Evolutionary conservation across 2,113 vertebrate species (phyloP).

Genomic region (Benitochromis conjunctus): DNA sequence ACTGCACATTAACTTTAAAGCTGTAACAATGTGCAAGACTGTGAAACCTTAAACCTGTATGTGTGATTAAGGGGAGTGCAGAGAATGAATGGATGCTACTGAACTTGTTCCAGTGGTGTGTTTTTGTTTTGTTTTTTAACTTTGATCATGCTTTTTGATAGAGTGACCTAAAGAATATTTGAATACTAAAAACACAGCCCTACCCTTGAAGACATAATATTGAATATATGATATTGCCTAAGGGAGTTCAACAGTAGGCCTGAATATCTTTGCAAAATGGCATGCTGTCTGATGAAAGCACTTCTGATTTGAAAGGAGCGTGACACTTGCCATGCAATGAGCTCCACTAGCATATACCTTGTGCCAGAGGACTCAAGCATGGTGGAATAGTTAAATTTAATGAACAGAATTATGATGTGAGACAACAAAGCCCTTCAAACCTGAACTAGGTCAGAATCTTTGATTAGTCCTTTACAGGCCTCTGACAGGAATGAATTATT

Average conservation of each 20-base stretch:
- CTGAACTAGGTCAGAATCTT: background rate
- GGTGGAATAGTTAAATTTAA: background rate
- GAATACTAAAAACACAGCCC: no score
- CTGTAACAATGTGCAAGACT: background rate
- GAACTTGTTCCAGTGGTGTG: background rate
- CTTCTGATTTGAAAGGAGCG: background rate
- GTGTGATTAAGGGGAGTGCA: background rate
- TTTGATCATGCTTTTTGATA: no score
- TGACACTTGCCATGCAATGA: background rate
- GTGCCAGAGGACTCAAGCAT: background rate
- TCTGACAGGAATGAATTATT: no score
- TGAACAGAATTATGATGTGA: background rate
- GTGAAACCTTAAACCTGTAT: background rate
- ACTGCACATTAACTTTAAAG: background rate
- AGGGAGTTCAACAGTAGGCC: background rate
- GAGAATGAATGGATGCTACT: background rate
- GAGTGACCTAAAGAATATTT: no score
- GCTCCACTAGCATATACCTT: background rate
- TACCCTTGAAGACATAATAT: no score
- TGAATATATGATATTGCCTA: no score
- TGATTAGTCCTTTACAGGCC: background rate
- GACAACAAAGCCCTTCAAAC: background rate
- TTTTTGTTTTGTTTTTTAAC: background rate
- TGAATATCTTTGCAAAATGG: background rate
- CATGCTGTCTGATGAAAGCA: background rate